A percentile compares a stretch with the other conserved stretches of the same genome.
Conservation (phyloP, 2,797 vertebrate species). For the Squalus acanthias region DNA sequence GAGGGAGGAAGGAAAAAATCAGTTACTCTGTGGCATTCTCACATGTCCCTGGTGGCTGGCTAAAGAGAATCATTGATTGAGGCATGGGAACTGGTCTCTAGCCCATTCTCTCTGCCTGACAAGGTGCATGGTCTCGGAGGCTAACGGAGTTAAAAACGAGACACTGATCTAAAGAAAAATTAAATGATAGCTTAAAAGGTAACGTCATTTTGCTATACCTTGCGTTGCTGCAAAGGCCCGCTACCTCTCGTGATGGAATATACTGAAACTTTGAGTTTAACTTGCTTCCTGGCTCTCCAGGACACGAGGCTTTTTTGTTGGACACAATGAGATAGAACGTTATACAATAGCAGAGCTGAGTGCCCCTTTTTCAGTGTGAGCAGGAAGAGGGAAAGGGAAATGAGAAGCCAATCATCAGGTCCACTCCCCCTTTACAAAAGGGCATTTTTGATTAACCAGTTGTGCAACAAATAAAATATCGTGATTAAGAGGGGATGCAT, state of each 20-base stretch:
- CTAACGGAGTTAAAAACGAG: not conserved
- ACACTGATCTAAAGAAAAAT: not conserved
- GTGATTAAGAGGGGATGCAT: not conserved
- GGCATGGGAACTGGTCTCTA: conserved; percentile 25
- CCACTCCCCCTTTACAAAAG: not conserved
- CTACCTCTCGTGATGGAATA: too few species aligned
- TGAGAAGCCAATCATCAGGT: conserved; percentile 14
- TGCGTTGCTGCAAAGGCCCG: not conserved
- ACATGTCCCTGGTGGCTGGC: not conserved
- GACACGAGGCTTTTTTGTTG: not conserved
- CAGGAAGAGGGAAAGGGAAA: conserved; percentile 3
- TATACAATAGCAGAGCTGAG: conserved; percentile 21
- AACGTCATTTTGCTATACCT: not conserved
- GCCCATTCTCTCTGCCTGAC: conserved; percentile 10
- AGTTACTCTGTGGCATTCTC: conserved; percentile 25
- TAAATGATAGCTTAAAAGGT: not conserved
- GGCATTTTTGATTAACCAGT: not conserved
- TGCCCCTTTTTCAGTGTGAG: conserved; percentile 10
- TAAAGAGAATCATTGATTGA: conserved; percentile 30
- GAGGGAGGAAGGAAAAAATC: conserved; percentile 35
- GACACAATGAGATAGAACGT: conserved; percentile 16
- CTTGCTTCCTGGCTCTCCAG: not conserved
- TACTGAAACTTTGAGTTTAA: not conserved
- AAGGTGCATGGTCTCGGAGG: not conserved
- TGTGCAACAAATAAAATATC: not conserved